phyloP scores from a whole-genome alignment of 2,888 invertebrate genomes.

The Eugnorisma glareosa region DNA sequence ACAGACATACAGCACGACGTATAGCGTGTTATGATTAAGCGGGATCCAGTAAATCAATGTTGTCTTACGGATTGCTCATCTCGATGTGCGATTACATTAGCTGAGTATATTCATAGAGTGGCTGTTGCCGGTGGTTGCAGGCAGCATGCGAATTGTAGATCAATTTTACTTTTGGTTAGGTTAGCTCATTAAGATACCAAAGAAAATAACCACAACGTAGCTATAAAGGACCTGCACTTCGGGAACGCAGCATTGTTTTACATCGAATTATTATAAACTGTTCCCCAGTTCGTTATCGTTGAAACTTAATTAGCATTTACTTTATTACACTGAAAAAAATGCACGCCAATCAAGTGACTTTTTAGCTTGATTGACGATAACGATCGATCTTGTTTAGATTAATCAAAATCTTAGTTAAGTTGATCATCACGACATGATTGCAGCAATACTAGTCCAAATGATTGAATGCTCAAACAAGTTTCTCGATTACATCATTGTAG shows the following conservation, averaged over 20 bases:
- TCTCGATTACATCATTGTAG: no score
- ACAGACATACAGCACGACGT: background rate
- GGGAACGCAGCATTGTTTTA: background rate
- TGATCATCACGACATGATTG: no score
- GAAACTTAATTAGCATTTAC: background rate
- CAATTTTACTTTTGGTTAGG: background rate
- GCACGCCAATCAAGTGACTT: no score
- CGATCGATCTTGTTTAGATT: no score
- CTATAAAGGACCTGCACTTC: background rate
- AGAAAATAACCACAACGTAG: background rate
- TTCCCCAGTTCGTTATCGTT: background rate
- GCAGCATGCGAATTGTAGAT: background rate
- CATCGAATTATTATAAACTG: background rate
- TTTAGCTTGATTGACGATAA: no score
- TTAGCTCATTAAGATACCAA: background rate
- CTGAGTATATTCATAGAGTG: conserved; percentile 38
- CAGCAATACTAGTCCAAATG: no score
- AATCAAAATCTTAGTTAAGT: no score
- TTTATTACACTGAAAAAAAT: no score
- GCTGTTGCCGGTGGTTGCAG: background rate
- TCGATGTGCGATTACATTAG: conserved; percentile 70
- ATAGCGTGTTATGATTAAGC: conserved; percentile 66
- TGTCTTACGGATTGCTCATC: conserved; percentile 72
- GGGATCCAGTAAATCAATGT: conserved; percentile 75
- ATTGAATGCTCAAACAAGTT: no score